phyloP scores from a whole-genome alignment of 2,797 vertebrate species.

The Melanotaenia boesemani region DNA sequence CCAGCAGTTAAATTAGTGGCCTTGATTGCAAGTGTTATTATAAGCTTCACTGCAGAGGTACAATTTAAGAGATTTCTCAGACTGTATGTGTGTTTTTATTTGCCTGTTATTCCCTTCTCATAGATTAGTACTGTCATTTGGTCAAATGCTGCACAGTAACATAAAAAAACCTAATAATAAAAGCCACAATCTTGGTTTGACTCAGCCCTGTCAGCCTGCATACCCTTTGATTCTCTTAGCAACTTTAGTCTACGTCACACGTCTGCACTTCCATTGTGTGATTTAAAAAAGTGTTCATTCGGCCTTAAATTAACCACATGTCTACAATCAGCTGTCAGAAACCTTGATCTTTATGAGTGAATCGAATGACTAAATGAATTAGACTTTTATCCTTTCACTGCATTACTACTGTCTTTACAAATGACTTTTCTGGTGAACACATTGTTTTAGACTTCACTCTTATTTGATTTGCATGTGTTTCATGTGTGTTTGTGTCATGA shows the following conservation, averaged over 20 bases:
- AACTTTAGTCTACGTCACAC: no score
- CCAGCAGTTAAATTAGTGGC: constrained; percentile 6
- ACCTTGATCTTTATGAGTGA: background rate
- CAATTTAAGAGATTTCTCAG: no score
- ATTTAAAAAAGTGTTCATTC: background rate
- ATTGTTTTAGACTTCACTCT: background rate
- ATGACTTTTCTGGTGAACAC: background rate
- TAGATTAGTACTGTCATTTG: no score
- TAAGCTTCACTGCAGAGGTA: background rate
- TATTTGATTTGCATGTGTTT: background rate
- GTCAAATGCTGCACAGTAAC: no score
- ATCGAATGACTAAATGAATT: background rate
- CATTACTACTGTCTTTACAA: background rate
- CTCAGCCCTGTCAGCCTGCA: no score
- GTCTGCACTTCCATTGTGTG: background rate
- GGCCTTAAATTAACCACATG: background rate
- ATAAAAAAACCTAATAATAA: no score
- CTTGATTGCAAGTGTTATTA: background rate
- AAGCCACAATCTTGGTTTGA: no score
- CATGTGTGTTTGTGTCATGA: background rate
- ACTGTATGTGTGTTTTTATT: no score
- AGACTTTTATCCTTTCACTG: background rate
- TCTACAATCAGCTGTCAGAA: background rate
- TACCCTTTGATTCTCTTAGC: no score
- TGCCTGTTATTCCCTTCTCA: no score